Conservation (phyloP, 1,140 invertebrate genomes). For the Rhopalosiphum padi region DNA sequence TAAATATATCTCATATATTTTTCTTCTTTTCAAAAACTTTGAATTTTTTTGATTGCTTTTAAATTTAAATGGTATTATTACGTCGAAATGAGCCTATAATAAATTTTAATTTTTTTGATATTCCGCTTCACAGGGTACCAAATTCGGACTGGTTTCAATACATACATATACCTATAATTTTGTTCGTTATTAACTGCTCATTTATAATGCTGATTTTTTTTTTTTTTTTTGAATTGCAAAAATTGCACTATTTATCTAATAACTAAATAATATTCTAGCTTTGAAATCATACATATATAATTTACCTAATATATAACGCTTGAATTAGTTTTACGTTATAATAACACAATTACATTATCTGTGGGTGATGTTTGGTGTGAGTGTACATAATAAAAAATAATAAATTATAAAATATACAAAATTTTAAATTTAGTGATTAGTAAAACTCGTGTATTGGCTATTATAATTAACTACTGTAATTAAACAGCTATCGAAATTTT, state of each 20-base stretch:
- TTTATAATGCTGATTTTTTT: neutral
- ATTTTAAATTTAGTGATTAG: neutral
- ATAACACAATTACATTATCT: neutral
- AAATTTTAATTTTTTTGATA: neutral
- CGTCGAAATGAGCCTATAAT: too few relatives aligned
- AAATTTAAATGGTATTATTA: neutral
- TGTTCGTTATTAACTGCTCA: conserved; percentile 5
- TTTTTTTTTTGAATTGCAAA: neutral
- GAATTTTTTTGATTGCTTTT: neutral
- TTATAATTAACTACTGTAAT: neutral
- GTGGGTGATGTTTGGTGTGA: neutral
- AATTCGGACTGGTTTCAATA: neutral
- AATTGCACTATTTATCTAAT: neutral
- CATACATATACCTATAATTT: neutral
- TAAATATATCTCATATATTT: neutral
- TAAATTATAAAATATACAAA: neutral
- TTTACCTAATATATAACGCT: neutral
- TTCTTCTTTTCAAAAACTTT: neutral
- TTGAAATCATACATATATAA: neutral
- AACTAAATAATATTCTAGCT: neutral
- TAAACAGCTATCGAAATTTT: neutral
- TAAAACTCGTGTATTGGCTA: neutral
- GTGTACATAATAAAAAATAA: neutral
- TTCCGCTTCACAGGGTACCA: conserved; percentile 43
- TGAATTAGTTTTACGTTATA: neutral